phyloP scores from a whole-genome alignment of 2,888 invertebrate genomes.

The Yponomeuta evonymella region DNA sequence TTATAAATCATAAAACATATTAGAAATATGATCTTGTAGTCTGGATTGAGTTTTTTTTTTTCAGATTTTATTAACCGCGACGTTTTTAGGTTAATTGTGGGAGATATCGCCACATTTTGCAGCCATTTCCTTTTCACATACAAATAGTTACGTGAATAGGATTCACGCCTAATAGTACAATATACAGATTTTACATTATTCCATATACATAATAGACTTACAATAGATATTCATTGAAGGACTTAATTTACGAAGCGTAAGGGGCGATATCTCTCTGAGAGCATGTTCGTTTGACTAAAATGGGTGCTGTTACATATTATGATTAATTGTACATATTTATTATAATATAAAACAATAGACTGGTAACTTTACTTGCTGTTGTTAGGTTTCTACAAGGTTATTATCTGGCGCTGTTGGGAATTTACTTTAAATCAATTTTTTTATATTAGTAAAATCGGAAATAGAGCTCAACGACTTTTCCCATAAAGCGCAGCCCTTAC shows the following conservation, averaged over 20 bases:
- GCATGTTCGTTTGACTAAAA: constrained; percentile 58
- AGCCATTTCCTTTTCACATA: constrained; percentile 68
- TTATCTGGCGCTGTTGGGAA: constrained; percentile 44
- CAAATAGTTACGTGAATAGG: constrained; percentile 29
- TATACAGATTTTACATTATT: constrained; percentile 28
- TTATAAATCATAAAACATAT: constrained; percentile 71
- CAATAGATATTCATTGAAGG: constrained; percentile 61
- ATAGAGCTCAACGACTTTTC: too few species aligned
- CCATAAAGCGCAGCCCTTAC: too few species aligned
- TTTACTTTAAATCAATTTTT: constrained; percentile 17
- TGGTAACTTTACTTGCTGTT: constrained; percentile 70
- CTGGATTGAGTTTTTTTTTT: constrained; percentile 73
- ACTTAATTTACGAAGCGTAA: constrained; percentile 48
- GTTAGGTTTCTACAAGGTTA: constrained; percentile 73
- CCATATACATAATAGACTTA: constrained; percentile 44
- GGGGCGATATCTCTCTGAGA: constrained; percentile 49
- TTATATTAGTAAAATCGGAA: not conserved
- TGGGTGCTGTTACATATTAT: constrained; percentile 65
- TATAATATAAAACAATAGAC: constrained; percentile 73
- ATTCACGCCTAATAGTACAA: constrained; percentile 35
- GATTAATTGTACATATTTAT: constrained; percentile 74
- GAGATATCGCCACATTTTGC: constrained; percentile 46
- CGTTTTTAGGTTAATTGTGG: constrained; percentile 35
- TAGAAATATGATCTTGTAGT: constrained; percentile 73
- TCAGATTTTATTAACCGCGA: constrained; percentile 68